phyloP scores from a whole-genome alignment of 2,797 vertebrate species.

The Lithobates sylvaticus region DNA sequence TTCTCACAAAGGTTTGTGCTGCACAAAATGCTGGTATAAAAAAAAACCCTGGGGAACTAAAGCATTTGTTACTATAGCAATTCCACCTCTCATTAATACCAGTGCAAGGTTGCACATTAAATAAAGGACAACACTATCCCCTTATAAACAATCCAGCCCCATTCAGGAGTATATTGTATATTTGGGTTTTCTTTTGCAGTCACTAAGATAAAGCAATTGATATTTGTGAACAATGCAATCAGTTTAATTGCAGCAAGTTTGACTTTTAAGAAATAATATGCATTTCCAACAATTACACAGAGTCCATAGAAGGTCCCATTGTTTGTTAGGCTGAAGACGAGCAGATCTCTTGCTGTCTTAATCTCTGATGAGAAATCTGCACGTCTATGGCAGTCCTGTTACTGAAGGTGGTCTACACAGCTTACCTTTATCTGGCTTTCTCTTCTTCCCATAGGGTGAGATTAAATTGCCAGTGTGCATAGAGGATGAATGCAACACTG shows the following conservation, averaged over 20 bases:
- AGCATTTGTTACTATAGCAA: neutral
- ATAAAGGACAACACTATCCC: neutral
- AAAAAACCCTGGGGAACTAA: too few species aligned
- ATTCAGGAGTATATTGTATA: too few species aligned
- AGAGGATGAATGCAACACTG: constrained; percentile 91
- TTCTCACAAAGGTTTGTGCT: constrained; percentile 86
- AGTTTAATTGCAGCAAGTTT: neutral
- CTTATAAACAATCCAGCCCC: too few species aligned
- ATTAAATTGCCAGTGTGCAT: constrained; percentile 94
- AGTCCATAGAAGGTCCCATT: too few species aligned
- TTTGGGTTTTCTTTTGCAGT: too few species aligned
- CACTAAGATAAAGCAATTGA: too few species aligned
- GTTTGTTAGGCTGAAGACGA: neutral
- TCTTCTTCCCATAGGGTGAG: constrained; percentile 80
- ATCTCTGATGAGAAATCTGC: neutral
- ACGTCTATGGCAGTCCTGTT: neutral
- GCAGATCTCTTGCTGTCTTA: neutral
- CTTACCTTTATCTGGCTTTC: neutral
- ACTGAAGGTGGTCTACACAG: neutral
- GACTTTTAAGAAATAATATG: too few species aligned
- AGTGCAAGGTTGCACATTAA: neutral
- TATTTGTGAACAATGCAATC: too few species aligned
- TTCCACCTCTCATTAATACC: neutral
- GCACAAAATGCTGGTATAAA: neutral
- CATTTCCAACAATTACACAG: too few species aligned